These are phyloP conservation scores for Emydocephalus ijimae DNA, from an alignment of 2,113 vertebrate genomes.

Conservation along the genomic window DNA sequence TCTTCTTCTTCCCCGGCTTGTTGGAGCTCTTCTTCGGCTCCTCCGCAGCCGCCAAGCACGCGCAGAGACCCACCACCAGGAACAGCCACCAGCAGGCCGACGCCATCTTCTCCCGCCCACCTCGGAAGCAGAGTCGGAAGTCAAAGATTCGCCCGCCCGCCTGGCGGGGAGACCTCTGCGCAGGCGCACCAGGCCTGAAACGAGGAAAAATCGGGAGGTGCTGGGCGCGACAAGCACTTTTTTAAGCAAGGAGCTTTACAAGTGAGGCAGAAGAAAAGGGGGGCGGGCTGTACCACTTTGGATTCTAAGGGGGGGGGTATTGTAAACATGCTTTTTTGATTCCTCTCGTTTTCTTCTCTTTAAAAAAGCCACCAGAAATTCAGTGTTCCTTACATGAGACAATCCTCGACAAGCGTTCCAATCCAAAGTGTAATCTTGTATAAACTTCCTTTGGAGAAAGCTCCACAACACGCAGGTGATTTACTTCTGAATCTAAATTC, in stretches of 20 bases:
- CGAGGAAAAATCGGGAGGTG: neutral
- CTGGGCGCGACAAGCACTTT: neutral
- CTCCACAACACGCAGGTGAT: too few species aligned
- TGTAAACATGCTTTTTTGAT: neutral
- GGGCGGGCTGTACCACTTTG: neutral
- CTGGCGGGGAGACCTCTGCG: neutral
- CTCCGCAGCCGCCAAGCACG: conserved; percentile 23
- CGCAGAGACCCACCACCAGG: conserved; percentile 47
- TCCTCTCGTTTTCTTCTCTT: neutral
- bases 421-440: neutral
- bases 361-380: neutral
- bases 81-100: neutral
- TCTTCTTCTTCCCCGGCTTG: conserved; percentile 70
- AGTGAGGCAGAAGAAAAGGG: neutral
- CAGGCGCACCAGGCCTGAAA: neutral
- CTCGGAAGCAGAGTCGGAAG: neutral
- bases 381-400: neutral
- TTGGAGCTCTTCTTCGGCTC: conserved; percentile 43
- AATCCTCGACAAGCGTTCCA: neutral
- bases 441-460: neutral
- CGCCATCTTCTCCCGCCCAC: conserved; percentile 29
- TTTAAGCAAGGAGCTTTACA: neutral
- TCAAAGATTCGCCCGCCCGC: neutral
- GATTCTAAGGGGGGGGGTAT: neutral
- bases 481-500: neutral